A percentile compares a stretch with the other conserved stretches of the same genome.
Evolutionary conservation across 2,888 invertebrate species (phyloP).

Genomic region (Prionchulus punctatus): DNA sequence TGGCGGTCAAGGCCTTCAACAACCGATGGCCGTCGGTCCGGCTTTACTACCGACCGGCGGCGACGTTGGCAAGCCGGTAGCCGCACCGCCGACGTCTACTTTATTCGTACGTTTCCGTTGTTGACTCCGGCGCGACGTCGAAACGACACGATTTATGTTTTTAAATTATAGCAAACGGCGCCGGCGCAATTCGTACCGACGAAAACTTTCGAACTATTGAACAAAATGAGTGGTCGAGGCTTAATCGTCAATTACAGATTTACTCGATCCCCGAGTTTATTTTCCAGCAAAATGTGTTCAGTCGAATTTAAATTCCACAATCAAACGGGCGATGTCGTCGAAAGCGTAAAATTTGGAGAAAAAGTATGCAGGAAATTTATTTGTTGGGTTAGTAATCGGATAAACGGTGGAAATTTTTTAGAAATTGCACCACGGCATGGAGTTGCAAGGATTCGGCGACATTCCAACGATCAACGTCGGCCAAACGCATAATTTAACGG

Average conservation of each 20-base stretch:
- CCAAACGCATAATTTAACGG: conserved; percentile 23
- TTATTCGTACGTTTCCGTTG: background rate
- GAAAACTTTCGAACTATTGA: conserved; percentile 30
- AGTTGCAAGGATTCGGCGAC: conserved; percentile 55
- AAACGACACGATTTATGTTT: too few relatives aligned
- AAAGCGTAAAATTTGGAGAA: conserved; percentile 51
- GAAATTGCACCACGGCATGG: conserved; percentile 53
- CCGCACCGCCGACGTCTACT: too few relatives aligned
- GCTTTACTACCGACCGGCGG: background rate
- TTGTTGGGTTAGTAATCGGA: background rate
- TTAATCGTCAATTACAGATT: conserved; percentile 44
- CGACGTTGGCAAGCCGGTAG: too few relatives aligned
- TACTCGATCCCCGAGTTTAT: conserved; percentile 61
- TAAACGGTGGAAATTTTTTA: conserved; percentile 27
- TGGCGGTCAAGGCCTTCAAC: background rate
- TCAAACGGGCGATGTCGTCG: conserved; percentile 47
- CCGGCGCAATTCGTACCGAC: conserved; percentile 14
- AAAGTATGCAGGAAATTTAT: conserved; percentile 45
- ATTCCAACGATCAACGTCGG: conserved; percentile 37
- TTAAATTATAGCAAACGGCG: conserved; percentile 12
- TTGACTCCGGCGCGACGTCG: background rate
- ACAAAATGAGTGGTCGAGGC: conserved; percentile 37
- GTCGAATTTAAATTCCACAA: conserved; percentile 65
- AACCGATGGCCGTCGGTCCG: background rate
- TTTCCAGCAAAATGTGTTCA: conserved; percentile 61